Percentiles rank a stretch among this genome's conserved stretches.
These are phyloP conservation scores for Erethizon dorsatum DNA, from an alignment of 2,797 vertebrate species.

Conservation along the genomic window DNA sequence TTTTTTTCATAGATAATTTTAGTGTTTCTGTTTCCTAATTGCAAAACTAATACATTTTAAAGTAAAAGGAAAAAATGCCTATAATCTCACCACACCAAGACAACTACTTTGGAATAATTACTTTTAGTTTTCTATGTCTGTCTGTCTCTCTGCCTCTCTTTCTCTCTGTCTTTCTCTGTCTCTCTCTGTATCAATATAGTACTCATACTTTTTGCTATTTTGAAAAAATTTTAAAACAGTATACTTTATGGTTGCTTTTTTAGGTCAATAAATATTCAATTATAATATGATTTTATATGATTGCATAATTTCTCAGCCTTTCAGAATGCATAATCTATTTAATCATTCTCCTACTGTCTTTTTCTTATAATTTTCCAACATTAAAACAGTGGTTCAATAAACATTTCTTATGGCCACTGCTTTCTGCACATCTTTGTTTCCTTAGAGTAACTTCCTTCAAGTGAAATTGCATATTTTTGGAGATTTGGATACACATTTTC, in stretches of 20 bases:
- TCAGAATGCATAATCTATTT: conserved; percentile 15
- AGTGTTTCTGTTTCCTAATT: conserved; percentile 42
- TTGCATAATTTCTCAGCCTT: conserved; percentile 49
- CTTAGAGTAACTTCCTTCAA: conserved; percentile 48
- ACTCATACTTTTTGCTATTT: background rate
- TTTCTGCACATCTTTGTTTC: conserved; percentile 60
- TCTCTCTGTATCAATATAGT: background rate
- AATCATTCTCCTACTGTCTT: conserved; percentile 11
- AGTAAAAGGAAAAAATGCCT: background rate
- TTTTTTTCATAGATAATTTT: conserved; percentile 31
- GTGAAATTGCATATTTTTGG: background rate
- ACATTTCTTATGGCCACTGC: conserved; percentile 38
- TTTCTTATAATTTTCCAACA: conserved; percentile 34
- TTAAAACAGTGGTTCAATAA: background rate
- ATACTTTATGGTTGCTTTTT: conserved; percentile 44
- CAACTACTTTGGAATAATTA: conserved; percentile 42
- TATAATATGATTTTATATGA: conserved; percentile 36
- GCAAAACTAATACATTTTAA: conserved; percentile 61
- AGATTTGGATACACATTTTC: conserved; percentile 44
- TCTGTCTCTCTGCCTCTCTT: background rate
- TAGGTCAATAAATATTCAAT: conserved; percentile 55
- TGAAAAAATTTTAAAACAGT: background rate
- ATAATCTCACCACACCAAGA: conserved; percentile 11
- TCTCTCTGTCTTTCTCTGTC: background rate
- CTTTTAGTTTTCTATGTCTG: background rate